phyloP scores from a whole-genome alignment of 2,888 invertebrate genomes.

The Chloromyia formosa region DNA sequence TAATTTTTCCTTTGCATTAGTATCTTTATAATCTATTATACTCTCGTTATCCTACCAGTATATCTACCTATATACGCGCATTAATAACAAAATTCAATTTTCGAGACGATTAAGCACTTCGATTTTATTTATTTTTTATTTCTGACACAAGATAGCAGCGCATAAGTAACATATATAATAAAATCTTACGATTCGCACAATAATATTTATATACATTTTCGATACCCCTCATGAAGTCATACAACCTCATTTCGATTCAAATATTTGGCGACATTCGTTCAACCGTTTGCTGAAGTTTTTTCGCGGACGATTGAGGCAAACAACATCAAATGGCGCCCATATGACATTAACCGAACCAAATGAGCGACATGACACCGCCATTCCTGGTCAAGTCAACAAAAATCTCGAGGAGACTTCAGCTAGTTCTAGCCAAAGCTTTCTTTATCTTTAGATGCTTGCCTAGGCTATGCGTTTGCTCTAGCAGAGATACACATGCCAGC shows the following conservation, averaged over 20 bases:
- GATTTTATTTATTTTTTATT: too few relatives aligned
- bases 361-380: constrained; percentile 34
- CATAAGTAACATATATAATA: too few relatives aligned
- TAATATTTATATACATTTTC: too few relatives aligned
- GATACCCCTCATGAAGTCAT: constrained; percentile 4
- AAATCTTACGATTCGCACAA: too few relatives aligned
- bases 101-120: too few relatives aligned
- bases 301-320: constrained; percentile 24
- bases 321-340: constrained; percentile 41
- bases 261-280: constrained; percentile 32
- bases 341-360: constrained; percentile 38
- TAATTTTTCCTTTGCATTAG: too few relatives aligned
- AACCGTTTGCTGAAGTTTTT: background rate
- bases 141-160: background rate
- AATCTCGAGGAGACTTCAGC: background rate
- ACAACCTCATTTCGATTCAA: background rate
- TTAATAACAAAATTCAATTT: too few relatives aligned
- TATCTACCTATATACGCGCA: too few relatives aligned
- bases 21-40: too few relatives aligned
- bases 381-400: constrained; percentile 27
- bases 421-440: too few relatives aligned
- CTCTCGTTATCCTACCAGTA: too few relatives aligned
- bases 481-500: background rate
- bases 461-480: background rate
- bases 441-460: too few relatives aligned